These are phyloP conservation scores for Hippopotamyrus pictus DNA, from an alignment of 2,797 vertebrate species.

Conservation along the genomic window DNA sequence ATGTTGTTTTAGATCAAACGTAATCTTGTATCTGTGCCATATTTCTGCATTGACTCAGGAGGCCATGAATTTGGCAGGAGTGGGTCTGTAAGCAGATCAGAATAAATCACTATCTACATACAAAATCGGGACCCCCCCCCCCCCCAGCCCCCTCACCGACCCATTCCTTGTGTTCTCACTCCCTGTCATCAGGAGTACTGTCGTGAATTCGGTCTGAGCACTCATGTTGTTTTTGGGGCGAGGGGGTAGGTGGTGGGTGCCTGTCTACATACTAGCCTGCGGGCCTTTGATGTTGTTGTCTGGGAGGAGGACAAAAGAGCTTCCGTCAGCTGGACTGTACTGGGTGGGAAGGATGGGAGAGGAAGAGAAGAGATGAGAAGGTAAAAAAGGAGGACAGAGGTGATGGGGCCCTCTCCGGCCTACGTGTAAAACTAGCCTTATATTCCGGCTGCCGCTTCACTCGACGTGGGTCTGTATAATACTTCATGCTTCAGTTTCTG, in stretches of 20 bases:
- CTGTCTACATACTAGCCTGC: conserved; percentile 40
- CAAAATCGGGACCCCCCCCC: background rate
- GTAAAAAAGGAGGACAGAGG: background rate
- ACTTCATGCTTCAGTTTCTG: background rate
- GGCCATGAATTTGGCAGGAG: background rate
- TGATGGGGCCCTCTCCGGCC: background rate
- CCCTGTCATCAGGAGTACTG: background rate
- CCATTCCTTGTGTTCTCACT: background rate
- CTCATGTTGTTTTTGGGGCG: background rate
- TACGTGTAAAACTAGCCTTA: background rate
- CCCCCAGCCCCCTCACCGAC: background rate
- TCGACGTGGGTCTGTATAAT: background rate
- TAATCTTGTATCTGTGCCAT: background rate
- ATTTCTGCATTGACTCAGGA: background rate
- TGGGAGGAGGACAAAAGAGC: conserved; percentile 3
- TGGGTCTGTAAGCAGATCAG: background rate
- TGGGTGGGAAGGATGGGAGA: background rate
- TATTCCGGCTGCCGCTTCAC: background rate
- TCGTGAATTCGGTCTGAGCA: background rate
- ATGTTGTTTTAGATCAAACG: background rate
- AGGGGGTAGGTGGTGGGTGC: background rate
- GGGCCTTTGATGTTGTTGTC: background rate
- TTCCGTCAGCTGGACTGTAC: background rate
- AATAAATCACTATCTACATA: background rate
- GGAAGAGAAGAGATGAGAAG: background rate